These are phyloP conservation scores for Acanthornis magna DNA, from an alignment of 2,797 vertebrate genomes.

Conservation along the genomic window DNA sequence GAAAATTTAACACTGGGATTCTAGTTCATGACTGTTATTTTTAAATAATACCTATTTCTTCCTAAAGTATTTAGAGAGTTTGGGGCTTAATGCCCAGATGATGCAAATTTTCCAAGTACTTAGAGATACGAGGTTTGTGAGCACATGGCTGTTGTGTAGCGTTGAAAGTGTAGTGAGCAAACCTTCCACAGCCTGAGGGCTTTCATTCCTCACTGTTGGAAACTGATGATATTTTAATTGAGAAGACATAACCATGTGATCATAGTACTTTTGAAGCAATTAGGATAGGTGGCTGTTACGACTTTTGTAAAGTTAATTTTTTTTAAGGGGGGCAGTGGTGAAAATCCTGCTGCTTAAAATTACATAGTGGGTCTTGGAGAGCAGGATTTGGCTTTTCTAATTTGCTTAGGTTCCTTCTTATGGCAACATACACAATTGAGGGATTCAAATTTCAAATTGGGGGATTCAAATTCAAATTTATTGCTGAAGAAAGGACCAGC, in stretches of 20 bases:
- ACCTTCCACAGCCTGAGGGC: not conserved
- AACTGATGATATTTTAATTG: not conserved
- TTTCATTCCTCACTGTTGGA: not conserved
- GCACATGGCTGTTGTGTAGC: not conserved
- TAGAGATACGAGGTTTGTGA: accelerated
- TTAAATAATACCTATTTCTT: not conserved
- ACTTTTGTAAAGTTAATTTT: not conserved
- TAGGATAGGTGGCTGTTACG: not conserved
- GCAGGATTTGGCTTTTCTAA: not conserved
- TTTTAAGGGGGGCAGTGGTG: not conserved
- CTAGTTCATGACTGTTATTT: not conserved
- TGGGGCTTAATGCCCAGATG: not conserved
- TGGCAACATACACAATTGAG: not conserved
- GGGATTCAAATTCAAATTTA: not conserved
- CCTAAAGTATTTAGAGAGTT: not conserved
- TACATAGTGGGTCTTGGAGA: not conserved
- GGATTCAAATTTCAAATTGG: not conserved
- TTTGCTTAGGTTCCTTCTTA: not conserved
- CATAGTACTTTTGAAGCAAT: not conserved
- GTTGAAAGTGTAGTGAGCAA: not conserved
- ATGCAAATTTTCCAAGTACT: not conserved
- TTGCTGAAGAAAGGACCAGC: not conserved
- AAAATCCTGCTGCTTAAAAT: not conserved
- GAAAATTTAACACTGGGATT: not conserved
- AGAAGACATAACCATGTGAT: not conserved